phyloP scores from a whole-genome alignment of 1,140 invertebrate species.

The Sitobion miscanthi region DNA sequence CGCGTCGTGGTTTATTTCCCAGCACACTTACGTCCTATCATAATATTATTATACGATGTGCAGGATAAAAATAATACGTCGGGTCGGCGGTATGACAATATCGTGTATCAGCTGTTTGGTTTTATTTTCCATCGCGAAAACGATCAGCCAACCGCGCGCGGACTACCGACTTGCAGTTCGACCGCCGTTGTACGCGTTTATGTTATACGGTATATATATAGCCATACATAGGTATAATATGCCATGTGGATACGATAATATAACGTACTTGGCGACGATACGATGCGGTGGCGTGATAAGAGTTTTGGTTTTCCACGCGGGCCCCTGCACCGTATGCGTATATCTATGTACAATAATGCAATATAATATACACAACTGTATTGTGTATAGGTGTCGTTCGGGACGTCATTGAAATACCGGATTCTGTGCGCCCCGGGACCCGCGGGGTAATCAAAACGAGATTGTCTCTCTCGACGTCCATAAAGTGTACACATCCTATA shows the following conservation, averaged over 20 bases:
- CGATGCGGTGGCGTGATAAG: slow-evolving; percentile 19
- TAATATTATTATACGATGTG: not conserved
- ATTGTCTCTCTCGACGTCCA: slow-evolving; percentile 22
- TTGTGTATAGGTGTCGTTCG: not conserved
- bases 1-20: not conserved
- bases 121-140: not conserved
- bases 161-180: not conserved
- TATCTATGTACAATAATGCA: not conserved
- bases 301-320: not conserved
- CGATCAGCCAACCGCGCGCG: not conserved
- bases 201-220: too few relatives aligned
- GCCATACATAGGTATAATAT: not conserved
- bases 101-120: not conserved
- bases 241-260: too few relatives aligned
- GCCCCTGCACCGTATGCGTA: not conserved
- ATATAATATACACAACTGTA: not conserved
- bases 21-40: not conserved
- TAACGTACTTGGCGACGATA: not conserved
- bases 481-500: not conserved
- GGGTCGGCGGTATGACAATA: too few relatives aligned
- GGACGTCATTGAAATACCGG: slow-evolving; percentile 4
- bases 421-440: slow-evolving; percentile 13
- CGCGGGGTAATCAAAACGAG: slow-evolving; percentile 6
- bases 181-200: too few relatives aligned
- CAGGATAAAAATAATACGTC: not conserved